These are phyloP conservation scores for Clusia tigrina DNA, from an alignment of 2,888 invertebrate species.

Conservation along the genomic window DNA sequence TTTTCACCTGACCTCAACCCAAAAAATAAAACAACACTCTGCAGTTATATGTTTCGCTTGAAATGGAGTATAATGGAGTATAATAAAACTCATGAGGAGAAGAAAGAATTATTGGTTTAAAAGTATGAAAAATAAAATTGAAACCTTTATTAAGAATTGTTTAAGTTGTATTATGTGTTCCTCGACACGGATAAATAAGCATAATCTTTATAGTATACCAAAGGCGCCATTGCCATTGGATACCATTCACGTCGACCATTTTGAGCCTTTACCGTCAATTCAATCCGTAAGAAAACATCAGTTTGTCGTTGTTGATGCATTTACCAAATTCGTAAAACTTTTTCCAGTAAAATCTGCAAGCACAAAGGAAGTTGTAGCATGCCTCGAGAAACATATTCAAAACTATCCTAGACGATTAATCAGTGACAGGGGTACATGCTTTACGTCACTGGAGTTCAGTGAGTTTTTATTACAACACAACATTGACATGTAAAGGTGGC, in stretches of 20 bases:
- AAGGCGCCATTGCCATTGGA: constrained; percentile 22
- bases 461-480: constrained; percentile 19
- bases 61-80: no score
- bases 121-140: no score
- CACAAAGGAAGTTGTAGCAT: constrained; percentile 18
- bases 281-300: constrained; percentile 13
- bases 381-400: constrained; percentile 18
- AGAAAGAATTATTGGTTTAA: no score
- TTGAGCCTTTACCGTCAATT: constrained; percentile 14
- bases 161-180: no score
- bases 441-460: constrained; percentile 28
- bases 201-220: neutral
- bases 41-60: no score
- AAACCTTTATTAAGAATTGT: no score
- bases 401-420: constrained; percentile 25
- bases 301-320: constrained; percentile 10
- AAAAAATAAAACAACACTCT: no score
- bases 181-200: no score
- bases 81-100: no score
- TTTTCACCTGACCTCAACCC: no score
- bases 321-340: constrained; percentile 22
- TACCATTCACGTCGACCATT: constrained; percentile 24
- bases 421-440: constrained; percentile 17
- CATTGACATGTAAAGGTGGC: constrained; percentile 28
- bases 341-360: constrained; percentile 26